These are phyloP conservation scores for Mellivora capensis DNA, from an alignment of 2,113 vertebrate genomes.

Conservation along the genomic window DNA sequence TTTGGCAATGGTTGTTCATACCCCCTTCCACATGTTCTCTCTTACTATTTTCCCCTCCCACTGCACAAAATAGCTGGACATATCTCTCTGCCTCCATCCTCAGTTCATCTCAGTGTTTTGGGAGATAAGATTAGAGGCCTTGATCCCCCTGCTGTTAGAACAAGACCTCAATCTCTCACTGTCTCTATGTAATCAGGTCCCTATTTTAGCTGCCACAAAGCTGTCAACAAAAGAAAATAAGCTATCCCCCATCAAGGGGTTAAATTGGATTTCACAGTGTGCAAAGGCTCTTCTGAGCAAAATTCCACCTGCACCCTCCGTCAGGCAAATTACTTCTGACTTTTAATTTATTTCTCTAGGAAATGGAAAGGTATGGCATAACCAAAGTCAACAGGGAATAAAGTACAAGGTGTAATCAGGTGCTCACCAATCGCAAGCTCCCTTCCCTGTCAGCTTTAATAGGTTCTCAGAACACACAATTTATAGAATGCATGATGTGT, in stretches of 20 bases:
- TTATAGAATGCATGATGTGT: conserved; percentile 89
- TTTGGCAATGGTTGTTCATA: not conserved
- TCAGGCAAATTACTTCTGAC: conserved; percentile 99
- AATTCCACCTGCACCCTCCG: conserved; percentile 91
- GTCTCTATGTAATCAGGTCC: conserved; percentile 98
- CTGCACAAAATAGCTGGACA: conserved; percentile 76
- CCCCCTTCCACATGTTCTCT: not conserved
- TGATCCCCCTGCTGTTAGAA: conserved; percentile 95
- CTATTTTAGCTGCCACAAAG: conserved; percentile 93
- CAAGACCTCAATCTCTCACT: conserved; percentile 99
- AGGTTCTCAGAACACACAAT: conserved; percentile 93
- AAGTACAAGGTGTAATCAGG: conserved; percentile 93
- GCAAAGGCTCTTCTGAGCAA: conserved; percentile 86
- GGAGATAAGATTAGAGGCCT: conserved; percentile 94
- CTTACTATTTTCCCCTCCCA: conserved; percentile 58
- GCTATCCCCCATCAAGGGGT: conserved; percentile 87
- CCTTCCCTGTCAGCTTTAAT: conserved; percentile 96
- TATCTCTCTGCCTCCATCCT: conserved; percentile 77
- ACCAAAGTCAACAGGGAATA: conserved; percentile 96
- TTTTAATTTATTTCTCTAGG: conserved; percentile 99
- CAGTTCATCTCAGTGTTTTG: conserved; percentile 84
- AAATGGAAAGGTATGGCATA: conserved; percentile 98
- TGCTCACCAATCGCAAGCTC: conserved; percentile 88
- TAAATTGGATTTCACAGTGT: conserved; percentile 94
- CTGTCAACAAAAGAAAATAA: conserved; percentile 98